Percentiles rank a stretch among this genome's conserved stretches.
These are phyloP conservation scores for Leptopilina boulardi DNA, from an alignment of 1,140 invertebrate genomes.

Conservation along the genomic window DNA sequence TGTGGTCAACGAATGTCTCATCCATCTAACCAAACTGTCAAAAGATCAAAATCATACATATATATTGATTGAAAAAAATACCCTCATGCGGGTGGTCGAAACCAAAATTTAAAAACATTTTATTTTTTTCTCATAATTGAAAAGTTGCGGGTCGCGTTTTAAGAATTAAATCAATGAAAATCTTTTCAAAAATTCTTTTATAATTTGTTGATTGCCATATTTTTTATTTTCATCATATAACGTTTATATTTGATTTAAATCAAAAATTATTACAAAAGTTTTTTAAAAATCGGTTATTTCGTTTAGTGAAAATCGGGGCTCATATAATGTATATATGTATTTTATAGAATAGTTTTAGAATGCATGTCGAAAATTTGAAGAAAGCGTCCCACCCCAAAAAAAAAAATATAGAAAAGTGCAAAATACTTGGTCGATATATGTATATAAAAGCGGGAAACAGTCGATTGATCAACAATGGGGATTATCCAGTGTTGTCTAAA, in stretches of 20 bases:
- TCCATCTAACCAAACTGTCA: slow-evolving; percentile 44
- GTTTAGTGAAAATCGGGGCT: too few relatives aligned
- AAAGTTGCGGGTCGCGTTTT: background rate
- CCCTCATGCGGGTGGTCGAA: slow-evolving; percentile 21
- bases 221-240: too few relatives aligned
- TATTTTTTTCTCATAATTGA: background rate
- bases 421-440: slow-evolving; percentile 49
- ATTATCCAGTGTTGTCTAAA: slow-evolving; percentile 63
- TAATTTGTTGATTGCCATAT: too few relatives aligned
- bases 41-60: slow-evolving; percentile 24
- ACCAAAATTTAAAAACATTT: background rate
- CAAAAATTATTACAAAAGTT: too few relatives aligned
- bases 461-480: slow-evolving; percentile 56
- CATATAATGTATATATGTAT: too few relatives aligned
- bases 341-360: too few relatives aligned
- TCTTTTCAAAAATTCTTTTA: background rate
- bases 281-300: too few relatives aligned
- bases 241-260: too few relatives aligned
- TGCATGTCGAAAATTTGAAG: too few relatives aligned
- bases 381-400: too few relatives aligned
- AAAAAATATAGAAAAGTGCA: slow-evolving; percentile 45
- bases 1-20: slow-evolving; percentile 29
- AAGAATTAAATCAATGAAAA: too few relatives aligned
- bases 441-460: slow-evolving; percentile 39
- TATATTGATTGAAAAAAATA: slow-evolving; percentile 16